Base-by-base conservation (phyloP, 2,888 invertebrate genomes). In the Drosophila quasianomalipes region DNA sequence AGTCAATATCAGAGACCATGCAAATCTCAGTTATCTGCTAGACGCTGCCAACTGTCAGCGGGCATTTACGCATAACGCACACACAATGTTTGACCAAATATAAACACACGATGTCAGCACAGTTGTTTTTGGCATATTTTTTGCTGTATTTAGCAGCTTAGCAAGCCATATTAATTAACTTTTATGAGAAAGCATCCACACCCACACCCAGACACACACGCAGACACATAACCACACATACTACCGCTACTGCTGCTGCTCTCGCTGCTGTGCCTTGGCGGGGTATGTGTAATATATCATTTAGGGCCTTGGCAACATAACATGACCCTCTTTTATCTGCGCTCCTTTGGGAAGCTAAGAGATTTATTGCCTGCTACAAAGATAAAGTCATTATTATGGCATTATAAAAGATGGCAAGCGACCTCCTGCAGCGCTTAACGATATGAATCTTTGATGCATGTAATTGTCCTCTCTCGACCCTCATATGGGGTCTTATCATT, bases 361-460 rank as follows among this genome's bases (percentile, higher is more conserved):
- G 87, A 87, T 87, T 87, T 90, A 87, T 90, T 86, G 87, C 87
- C 84, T 73, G 86, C 90, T 85, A 79, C 86, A 85, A 74, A 85
- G 90, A 87, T 87, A 87, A 90, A 87, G 89, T 85, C 90, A 87
- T 87, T 87, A 90, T 90, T 82, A 79, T 81, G 89, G 82, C 79
- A 87, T 87, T 87, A 87, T 86, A 88, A 89, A 85, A 89, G 84
- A 81, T 70, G 81, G 79, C 74, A 51, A 62, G 55, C 35, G 65
- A 82, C 53, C 87, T 58, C 82, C 71, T 73, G 79, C 73, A 82
- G 81, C 86, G 81, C 82, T 89, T 90, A 83, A 75, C 81, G 83
- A 90, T 85, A 90, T 87, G 90, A 87, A 87, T 88, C 87, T 87
- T 87, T 87, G 90, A 87, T 87, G 90, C 89, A 79, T 88, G 83